Conservation (phyloP, 2,113 vertebrate genomes). For the Neoarius graeffei region DNA sequence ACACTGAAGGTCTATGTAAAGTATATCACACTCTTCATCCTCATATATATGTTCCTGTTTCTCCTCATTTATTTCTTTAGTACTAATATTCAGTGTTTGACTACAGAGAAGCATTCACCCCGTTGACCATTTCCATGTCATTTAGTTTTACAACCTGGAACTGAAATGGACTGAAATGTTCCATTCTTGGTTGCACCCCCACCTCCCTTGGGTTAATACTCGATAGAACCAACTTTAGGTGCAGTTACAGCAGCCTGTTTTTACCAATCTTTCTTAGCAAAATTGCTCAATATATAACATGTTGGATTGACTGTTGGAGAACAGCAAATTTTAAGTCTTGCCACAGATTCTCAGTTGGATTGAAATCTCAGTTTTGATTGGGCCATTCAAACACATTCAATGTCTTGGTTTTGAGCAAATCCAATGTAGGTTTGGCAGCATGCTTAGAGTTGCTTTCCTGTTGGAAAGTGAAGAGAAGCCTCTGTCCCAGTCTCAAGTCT, state of each 20-base stretch:
- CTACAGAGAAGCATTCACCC: neutral
- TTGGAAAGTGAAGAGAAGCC: neutral
- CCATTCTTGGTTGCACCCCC: neutral
- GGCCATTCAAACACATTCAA: neutral
- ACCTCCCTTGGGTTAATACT: neutral
- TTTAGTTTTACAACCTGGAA: neutral
- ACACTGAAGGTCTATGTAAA: slow-evolving; percentile 65
- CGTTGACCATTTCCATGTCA: neutral
- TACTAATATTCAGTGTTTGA: neutral
- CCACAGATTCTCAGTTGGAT: neutral
- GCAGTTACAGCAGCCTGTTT: neutral
- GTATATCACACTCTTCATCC: slow-evolving; percentile 57
- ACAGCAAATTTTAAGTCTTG: neutral
- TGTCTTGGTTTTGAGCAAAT: neutral
- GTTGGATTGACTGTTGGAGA: neutral
- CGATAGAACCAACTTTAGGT: neutral
- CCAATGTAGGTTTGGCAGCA: neutral
- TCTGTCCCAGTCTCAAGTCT: neutral
- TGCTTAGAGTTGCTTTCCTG: neutral
- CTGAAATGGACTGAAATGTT: neutral
- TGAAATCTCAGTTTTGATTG: neutral
- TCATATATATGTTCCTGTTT: slow-evolving; percentile 27
- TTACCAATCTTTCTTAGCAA: neutral
- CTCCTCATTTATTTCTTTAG: slow-evolving; percentile 21
- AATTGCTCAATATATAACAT: neutral